phyloP scores from a whole-genome alignment of 2,888 invertebrate genomes.

The Chalcis sispes region DNA sequence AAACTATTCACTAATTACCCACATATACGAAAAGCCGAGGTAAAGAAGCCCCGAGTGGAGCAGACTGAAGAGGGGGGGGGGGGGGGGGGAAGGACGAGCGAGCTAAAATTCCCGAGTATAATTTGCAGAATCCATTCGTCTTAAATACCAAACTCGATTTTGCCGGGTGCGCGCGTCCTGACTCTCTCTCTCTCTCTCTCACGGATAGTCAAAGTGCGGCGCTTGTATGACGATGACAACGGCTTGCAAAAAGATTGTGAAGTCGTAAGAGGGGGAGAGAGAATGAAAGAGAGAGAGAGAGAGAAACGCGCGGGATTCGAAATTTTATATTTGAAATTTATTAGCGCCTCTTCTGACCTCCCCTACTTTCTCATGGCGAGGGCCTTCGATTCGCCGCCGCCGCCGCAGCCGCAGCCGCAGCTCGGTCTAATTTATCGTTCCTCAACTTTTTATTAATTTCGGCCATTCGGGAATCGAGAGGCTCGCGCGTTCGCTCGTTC shows the following conservation, averaged over 20 bases:
- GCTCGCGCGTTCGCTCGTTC: too few relatives aligned
- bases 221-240: slow-evolving; percentile 18
- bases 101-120: slow-evolving; percentile 61
- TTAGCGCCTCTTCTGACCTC: too few relatives aligned
- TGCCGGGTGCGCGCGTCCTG: too few relatives aligned
- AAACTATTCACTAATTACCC: slow-evolving; percentile 30
- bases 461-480: slow-evolving; percentile 58
- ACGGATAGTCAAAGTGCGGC: slow-evolving; percentile 35
- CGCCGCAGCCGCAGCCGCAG: too few relatives aligned
- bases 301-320: slow-evolving; percentile 65
- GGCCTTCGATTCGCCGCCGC: too few relatives aligned
- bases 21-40: neutral
- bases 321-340: slow-evolving; percentile 76
- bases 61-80: neutral
- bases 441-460: slow-evolving; percentile 76
- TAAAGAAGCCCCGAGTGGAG: neutral
- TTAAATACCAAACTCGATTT: too few relatives aligned
- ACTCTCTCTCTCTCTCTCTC: too few relatives aligned
- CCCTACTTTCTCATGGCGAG: too few relatives aligned
- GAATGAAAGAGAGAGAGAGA: too few relatives aligned
- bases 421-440: slow-evolving; percentile 76
- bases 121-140: slow-evolving; percentile 63
- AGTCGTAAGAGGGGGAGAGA: too few relatives aligned
- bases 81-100: neutral
- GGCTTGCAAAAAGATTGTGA: too few relatives aligned